Conservation (phyloP, 2,888 invertebrate genomes). For the Sisyra nigra region DNA sequence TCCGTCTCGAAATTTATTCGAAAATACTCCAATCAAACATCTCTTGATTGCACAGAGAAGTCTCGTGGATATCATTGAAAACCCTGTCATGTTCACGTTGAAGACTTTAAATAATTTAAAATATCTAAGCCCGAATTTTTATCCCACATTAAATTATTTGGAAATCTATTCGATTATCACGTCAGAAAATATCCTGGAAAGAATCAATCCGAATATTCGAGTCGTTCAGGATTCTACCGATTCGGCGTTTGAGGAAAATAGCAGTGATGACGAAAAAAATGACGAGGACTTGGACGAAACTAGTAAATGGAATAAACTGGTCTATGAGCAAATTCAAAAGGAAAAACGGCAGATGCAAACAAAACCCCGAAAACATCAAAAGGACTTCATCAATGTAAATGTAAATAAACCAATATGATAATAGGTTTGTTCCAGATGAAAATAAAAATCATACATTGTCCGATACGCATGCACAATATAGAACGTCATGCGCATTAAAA, state of each 20-base stretch:
- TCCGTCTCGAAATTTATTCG: conserved; percentile 52
- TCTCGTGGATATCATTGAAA: conserved; percentile 49
- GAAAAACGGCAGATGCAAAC: conserved; percentile 3
- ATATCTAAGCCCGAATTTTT: conserved; percentile 41
- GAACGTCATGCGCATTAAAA: too few species aligned
- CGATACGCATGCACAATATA: too few species aligned
- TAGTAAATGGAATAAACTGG: conserved; percentile 10
- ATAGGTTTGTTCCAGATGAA: too few species aligned
- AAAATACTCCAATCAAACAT: conserved; percentile 46
- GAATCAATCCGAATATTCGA: conserved; percentile 24
- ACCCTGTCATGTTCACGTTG: conserved; percentile 54
- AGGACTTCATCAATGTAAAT: conserved; percentile 38
- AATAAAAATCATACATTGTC: too few species aligned
- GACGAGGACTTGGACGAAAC: conserved; percentile 7
- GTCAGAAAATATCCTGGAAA: conserved; percentile 33
- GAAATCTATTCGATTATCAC: conserved; percentile 41
- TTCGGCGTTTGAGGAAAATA: conserved; percentile 7
- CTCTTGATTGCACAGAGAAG: conserved; percentile 46
- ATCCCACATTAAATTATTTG: conserved; percentile 43
- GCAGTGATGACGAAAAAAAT: conserved; percentile 11
- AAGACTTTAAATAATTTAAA: conserved; percentile 51
- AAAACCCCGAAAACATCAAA: background rate
- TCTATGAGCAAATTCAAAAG: conserved; percentile 4
- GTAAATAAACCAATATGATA: conserved; percentile 27
- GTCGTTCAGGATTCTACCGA: background rate